Evolutionary conservation across 1,140 invertebrate genomes (phyloP).

Genomic region (Ceratina japonica): DNA sequence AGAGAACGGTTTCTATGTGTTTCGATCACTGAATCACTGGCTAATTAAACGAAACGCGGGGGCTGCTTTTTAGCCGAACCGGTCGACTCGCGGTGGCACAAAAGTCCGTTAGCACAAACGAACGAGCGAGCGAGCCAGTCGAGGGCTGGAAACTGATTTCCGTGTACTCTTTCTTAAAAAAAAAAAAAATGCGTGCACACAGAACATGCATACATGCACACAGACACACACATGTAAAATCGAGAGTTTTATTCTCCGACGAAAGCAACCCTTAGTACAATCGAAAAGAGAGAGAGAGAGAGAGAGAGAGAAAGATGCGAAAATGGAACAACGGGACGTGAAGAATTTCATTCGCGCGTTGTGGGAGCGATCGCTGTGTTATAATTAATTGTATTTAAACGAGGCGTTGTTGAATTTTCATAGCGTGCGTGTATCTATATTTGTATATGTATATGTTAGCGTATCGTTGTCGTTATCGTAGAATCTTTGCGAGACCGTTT

Average conservation of each 20-base stretch:
- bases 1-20: conserved; percentile 10
- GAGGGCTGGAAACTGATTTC: conserved; percentile 12
- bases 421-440: conserved; percentile 29
- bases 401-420: conserved; percentile 47
- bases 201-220: no score
- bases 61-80: conserved; percentile 31
- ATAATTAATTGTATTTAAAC: conserved; percentile 25
- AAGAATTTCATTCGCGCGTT: background rate
- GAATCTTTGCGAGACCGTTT: conserved; percentile 36
- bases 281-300: conserved; percentile 19
- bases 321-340: background rate
- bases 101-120: conserved; percentile 8
- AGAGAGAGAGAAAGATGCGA: no score
- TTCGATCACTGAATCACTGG: conserved; percentile 26
- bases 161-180: conserved; percentile 1
- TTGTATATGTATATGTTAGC: conserved; percentile 36
- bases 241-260: conserved; percentile 21
- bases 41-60: conserved; percentile 20
- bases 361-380: conserved; percentile 26
- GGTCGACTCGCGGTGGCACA: background rate
- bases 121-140: conserved; percentile 7
- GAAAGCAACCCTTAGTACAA: conserved; percentile 54
- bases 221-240: background rate
- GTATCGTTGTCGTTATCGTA: conserved; percentile 48
- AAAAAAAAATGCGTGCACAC: background rate